Evolutionary conservation across 2,888 invertebrate species (phyloP).

Genomic region (Aelia acuminata): DNA sequence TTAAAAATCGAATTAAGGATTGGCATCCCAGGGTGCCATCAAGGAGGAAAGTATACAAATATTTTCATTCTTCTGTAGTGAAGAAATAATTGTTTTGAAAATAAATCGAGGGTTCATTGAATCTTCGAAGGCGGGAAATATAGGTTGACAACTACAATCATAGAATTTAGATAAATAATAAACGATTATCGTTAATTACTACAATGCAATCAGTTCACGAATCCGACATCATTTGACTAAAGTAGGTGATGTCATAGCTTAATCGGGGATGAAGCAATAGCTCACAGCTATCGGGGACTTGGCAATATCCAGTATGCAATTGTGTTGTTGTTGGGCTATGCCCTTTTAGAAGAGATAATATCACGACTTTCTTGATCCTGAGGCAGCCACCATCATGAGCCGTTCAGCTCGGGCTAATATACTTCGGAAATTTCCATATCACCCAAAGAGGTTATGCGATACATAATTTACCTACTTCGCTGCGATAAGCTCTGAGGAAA

Average conservation of each 20-base stretch:
- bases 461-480: not conserved
- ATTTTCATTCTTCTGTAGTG: not conserved
- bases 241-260: conserved; percentile 31
- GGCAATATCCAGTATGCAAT: conserved; percentile 43
- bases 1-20: not conserved
- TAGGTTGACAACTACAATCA: not conserved
- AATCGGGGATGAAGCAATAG: not conserved
- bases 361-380: conserved; percentile 35
- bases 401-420: not conserved
- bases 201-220: not conserved
- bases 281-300: not conserved
- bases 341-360: conserved; percentile 39
- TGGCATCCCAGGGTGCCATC: not conserved
- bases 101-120: not conserved
- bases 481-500: not conserved
- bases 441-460: conserved; percentile 4
- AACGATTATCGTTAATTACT: not conserved
- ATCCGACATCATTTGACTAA: conserved; percentile 19
- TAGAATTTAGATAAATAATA: not conserved
- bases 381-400: not conserved
- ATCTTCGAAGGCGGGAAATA: not conserved
- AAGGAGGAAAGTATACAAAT: not conserved
- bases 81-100: not conserved
- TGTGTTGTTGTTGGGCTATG: conserved; percentile 6
- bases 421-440: not conserved